Conservation (phyloP, 2,797 vertebrate species). For the Potorous gilbertii region DNA sequence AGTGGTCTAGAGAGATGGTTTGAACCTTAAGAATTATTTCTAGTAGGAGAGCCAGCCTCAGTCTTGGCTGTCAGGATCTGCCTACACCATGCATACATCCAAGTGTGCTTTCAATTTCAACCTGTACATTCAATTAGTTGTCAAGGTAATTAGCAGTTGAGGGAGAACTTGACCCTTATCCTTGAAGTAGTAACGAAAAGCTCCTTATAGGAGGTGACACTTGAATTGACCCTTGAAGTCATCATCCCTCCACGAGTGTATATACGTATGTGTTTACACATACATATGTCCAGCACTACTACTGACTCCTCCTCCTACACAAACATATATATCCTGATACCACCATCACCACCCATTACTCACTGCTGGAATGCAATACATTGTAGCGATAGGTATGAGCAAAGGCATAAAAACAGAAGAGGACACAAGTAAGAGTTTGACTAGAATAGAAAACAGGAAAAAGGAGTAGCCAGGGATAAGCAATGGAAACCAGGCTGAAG, state of each 20-base stretch:
- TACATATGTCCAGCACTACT: no score
- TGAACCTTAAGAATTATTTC: no score
- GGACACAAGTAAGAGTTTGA: not conserved
- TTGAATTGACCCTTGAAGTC: no score
- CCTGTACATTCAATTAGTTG: no score
- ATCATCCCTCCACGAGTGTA: not conserved
- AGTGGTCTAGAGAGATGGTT: no score
- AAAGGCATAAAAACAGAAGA: not conserved
- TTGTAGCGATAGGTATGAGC: not conserved
- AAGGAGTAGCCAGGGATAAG: not conserved
- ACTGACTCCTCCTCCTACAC: not conserved
- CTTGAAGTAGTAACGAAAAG: no score
- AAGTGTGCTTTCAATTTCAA: not conserved
- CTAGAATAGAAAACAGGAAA: not conserved
- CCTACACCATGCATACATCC: not conserved
- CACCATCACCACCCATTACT: not conserved
- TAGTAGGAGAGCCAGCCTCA: no score
- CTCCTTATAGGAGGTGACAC: no score
- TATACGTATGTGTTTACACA: no score
- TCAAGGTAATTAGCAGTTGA: no score
- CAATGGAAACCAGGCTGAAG: not conserved
- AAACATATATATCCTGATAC: not conserved
- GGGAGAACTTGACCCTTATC: not conserved
- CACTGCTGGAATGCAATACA: not conserved
- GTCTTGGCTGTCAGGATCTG: not conserved